Conservation (phyloP, 2,888 invertebrate genomes). For the Macaria notata region DNA sequence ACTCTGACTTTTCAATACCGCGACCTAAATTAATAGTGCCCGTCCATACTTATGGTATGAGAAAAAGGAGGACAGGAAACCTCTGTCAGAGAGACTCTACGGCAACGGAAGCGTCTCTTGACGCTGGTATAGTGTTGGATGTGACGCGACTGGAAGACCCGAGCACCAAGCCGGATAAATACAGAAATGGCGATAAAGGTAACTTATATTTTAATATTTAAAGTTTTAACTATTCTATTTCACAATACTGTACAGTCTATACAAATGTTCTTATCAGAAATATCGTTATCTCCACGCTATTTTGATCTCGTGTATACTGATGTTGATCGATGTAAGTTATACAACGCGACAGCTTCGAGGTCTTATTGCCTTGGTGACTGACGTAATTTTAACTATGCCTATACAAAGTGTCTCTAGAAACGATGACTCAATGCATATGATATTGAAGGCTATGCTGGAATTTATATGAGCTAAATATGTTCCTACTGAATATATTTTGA, state of each 20-base stretch:
- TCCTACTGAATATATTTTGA: no score
- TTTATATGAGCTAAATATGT: no score
- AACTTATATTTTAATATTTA: constrained; percentile 29
- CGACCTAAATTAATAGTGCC: constrained; percentile 93
- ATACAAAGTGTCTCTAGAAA: constrained; percentile 27
- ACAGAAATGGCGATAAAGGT: constrained; percentile 64
- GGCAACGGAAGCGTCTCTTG: constrained; percentile 69
- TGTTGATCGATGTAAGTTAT: constrained; percentile 55
- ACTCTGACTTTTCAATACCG: constrained; percentile 90
- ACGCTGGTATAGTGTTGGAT: constrained; percentile 71
- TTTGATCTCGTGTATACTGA: constrained; percentile 49
- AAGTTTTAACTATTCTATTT: constrained; percentile 3
- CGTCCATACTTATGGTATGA: constrained; percentile 92
- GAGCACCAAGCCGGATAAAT: constrained; percentile 48
- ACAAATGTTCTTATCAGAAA: constrained; percentile 16
- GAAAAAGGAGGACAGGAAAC: constrained; percentile 91
- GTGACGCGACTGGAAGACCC: constrained; percentile 64
- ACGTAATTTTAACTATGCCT: constrained; percentile 37
- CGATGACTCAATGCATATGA: constrained; percentile 34
- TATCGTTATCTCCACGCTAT: constrained; percentile 43
- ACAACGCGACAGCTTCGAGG: constrained; percentile 41
- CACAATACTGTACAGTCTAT: neutral
- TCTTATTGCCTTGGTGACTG: constrained; percentile 41
- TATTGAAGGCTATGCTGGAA: no score
- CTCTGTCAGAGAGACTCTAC: constrained; percentile 77